Percentiles rank a stretch among this genome's conserved stretches.
Evolutionary conservation across 2,888 invertebrate species (phyloP).

Genomic region (Dichetophora obliterata): DNA sequence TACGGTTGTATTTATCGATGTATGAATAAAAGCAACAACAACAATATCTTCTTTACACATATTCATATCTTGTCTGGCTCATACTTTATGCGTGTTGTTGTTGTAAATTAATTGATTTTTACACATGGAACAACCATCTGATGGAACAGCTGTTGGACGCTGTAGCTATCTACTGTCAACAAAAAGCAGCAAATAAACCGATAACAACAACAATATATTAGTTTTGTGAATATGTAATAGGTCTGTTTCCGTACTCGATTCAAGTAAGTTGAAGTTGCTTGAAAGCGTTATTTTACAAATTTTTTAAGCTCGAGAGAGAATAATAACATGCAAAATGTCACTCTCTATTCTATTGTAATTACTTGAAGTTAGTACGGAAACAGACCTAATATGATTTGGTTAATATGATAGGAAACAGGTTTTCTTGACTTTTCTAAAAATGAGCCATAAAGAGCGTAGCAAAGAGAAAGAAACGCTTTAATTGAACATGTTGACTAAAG

Average conservation of each 20-base stretch:
- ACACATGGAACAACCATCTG: not conserved
- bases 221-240: no score
- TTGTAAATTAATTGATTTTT: not conserved
- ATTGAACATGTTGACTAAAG: no score
- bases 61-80: slow-evolving; percentile 26
- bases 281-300: no score
- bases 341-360: no score
- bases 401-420: not conserved
- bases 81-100: slow-evolving; percentile 23
- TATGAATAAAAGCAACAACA: no score
- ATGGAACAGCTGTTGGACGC: slow-evolving; percentile 25
- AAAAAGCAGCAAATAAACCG: not conserved
- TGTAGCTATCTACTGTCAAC: slow-evolving; percentile 4
- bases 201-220: not conserved
- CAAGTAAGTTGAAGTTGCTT: no score
- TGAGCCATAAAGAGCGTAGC: not conserved
- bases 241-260: no score
- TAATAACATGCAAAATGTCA: no score
- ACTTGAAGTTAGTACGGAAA: no score
- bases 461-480: not conserved
- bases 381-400: not conserved
- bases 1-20: no score
- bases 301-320: no score
- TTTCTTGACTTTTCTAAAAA: not conserved
- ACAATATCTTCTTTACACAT: not conserved